A percentile compares a stretch with the other conserved stretches of the same genome.
Conservation (phyloP, 2,888 invertebrate species). For the Dascillus cervinus region DNA sequence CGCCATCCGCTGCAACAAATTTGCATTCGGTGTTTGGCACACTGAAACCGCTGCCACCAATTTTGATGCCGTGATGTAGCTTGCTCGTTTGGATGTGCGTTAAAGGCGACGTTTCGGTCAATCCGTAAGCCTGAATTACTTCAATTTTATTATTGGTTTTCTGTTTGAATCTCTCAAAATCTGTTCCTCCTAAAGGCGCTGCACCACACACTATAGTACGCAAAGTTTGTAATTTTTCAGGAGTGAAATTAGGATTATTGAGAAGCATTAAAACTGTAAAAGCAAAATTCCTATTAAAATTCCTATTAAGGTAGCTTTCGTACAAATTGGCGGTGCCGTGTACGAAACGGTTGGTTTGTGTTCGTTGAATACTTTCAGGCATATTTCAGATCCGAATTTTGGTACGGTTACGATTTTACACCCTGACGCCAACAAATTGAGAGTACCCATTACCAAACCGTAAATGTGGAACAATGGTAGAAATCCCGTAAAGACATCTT, state of each 20-base stretch:
- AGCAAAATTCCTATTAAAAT: too few relatives aligned
- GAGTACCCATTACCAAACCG: conserved; percentile 41
- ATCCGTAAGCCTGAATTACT: conserved; percentile 48
- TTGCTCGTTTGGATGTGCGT: conserved; percentile 31
- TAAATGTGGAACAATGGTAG: conserved; percentile 50
- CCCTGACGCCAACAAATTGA: conserved; percentile 39
- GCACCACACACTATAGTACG: conserved; percentile 45
- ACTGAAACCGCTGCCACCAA: conserved; percentile 47
- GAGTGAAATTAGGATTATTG: conserved; percentile 36
- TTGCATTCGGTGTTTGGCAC: conserved; percentile 57
- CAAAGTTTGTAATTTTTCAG: conserved; percentile 41
- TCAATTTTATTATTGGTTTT: conserved; percentile 22
- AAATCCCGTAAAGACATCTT: conserved; percentile 33
- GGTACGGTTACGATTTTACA: conserved; percentile 42
- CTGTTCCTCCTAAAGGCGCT: conserved; percentile 39
- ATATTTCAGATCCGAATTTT: conserved; percentile 20
- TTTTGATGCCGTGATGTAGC: conserved; percentile 20
- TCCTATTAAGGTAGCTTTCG: too few relatives aligned
- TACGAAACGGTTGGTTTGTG: conserved; percentile 30
- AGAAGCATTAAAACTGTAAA: conserved; percentile 20
- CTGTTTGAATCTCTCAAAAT: conserved; percentile 30
- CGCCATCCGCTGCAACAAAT: conserved; percentile 45
- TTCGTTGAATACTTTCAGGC: conserved; percentile 19
- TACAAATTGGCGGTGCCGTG: conserved; percentile 49
- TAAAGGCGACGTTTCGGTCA: conserved; percentile 63